Evolutionary conservation across 1,140 invertebrate genomes (phyloP).

Genomic region (Sminthurides bifidus): DNA sequence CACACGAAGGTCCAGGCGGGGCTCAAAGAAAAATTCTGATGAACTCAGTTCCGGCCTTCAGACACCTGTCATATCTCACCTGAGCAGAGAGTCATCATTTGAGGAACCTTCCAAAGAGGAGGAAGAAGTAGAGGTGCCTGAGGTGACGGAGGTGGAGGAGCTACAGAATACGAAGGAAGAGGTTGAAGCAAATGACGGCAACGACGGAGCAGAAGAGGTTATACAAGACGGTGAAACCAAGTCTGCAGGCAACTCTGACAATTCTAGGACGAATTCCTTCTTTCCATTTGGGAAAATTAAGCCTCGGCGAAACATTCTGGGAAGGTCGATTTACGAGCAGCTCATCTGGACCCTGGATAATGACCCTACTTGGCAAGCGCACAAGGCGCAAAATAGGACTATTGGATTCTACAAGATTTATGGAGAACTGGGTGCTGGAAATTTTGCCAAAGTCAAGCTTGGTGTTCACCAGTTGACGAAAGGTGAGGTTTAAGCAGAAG

Average conservation of each 20-base stretch:
- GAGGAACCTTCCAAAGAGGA: too few species aligned
- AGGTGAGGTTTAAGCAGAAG: conserved; percentile 44
- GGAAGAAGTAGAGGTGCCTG: neutral
- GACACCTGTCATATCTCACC: too few species aligned
- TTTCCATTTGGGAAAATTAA: conserved; percentile 3
- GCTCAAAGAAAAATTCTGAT: too few species aligned
- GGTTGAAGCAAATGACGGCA: neutral
- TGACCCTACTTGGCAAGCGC: conserved; percentile 45
- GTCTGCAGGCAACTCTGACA: neutral
- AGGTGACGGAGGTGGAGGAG: neutral
- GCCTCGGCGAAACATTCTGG: conserved; percentile 1
- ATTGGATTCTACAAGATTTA: conserved; percentile 57
- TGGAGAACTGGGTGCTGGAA: conserved; percentile 66
- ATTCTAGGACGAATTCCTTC: neutral
- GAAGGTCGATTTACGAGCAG: conserved; percentile 16
- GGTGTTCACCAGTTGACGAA: conserved; percentile 69
- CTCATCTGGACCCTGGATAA: conserved; percentile 16
- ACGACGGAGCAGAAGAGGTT: neutral
- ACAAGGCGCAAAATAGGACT: conserved; percentile 49
- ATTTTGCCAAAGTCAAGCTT: conserved; percentile 81
- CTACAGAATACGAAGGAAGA: neutral
- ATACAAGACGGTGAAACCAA: neutral
- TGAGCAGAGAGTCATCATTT: too few species aligned
- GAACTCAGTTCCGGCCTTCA: too few species aligned
- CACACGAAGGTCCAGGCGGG: too few species aligned